Percentiles rank a stretch among this genome's conserved stretches.
Conservation (phyloP, 2,113 vertebrate genomes). For the Erpornis zantholeuca region DNA sequence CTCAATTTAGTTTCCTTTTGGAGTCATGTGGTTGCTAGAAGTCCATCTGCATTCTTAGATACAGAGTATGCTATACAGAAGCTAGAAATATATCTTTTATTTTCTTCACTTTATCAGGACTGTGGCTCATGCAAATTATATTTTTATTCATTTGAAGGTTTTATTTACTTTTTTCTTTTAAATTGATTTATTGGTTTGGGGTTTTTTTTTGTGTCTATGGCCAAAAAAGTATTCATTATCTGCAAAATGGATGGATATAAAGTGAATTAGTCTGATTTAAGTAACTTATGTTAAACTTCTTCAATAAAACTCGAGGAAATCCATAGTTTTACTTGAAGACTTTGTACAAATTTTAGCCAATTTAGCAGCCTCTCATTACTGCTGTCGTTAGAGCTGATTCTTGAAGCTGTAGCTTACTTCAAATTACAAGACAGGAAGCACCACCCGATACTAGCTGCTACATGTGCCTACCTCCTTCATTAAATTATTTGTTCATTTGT, state of each 20-base stretch:
- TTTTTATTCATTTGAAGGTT: neutral
- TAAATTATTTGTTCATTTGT: neutral
- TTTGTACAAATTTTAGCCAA: neutral
- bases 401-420: neutral
- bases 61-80: neutral
- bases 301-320: neutral
- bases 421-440: neutral
- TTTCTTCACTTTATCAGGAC: neutral
- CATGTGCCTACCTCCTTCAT: neutral
- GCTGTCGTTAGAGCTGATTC: neutral
- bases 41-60: neutral
- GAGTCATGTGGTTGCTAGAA: neutral
- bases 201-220: accelerated
- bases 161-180: neutral
- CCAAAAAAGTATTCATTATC: neutral
- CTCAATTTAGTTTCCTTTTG: neutral
- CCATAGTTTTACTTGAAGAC: neutral
- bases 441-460: neutral
- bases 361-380: neutral
- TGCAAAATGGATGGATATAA: neutral
- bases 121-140: neutral
- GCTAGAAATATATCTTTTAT: neutral
- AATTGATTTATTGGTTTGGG: neutral
- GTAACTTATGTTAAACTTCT: neutral
- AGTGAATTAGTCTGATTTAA: neutral